Conservation (phyloP, 2,888 invertebrate species). For the Eupithecia dodoneata region DNA sequence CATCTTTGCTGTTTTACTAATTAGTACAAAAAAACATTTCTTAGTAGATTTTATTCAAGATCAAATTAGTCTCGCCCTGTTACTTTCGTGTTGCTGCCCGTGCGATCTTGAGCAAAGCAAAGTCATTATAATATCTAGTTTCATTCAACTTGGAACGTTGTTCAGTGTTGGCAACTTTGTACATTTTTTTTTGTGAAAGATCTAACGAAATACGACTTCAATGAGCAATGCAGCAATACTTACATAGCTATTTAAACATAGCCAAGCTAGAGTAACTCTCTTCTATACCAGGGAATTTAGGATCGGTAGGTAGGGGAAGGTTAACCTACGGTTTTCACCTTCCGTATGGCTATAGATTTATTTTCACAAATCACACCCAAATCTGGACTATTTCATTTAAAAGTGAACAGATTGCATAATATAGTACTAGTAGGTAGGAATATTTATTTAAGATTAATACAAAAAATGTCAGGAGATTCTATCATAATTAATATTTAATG, state of each 20-base stretch:
- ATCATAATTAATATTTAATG: no score
- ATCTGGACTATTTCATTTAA: no score
- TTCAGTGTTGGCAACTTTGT: neutral
- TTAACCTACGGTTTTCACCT: no score
- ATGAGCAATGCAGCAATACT: neutral
- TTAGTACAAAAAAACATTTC: constrained; percentile 2
- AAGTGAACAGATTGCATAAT: no score
- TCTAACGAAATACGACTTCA: neutral
- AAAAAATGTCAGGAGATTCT: no score
- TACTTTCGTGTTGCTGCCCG: constrained; percentile 19
- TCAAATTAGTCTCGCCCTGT: constrained; percentile 26
- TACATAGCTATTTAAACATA: neutral
- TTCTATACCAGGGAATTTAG: neutral
- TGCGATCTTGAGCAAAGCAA: constrained; percentile 11
- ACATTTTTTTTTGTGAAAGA: neutral
- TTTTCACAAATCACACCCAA: no score
- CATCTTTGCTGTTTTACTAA: neutral
- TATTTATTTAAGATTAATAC: no score
- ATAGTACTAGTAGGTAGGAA: no score
- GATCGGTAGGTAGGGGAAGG: neutral
- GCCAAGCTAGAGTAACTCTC: neutral
- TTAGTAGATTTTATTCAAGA: constrained; percentile 27
- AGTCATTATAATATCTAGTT: neutral
- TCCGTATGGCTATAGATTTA: no score
- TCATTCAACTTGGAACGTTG: neutral